Base-by-base conservation (phyloP, 2,113 vertebrate species). In the Psittacus erithacus region DNA sequence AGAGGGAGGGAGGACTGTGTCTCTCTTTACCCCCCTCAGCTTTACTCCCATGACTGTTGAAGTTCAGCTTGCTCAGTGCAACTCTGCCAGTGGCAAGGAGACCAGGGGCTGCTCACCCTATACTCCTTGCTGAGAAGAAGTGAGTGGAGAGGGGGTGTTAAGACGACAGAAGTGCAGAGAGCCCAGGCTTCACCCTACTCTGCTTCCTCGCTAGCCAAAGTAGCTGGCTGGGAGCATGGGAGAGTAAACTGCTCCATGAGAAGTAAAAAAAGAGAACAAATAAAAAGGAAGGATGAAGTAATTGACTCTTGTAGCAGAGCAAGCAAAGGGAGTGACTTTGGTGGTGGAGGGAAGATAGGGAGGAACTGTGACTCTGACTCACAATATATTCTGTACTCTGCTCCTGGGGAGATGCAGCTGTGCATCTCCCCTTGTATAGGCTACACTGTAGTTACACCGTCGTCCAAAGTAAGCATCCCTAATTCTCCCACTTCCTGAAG, bases 391-490 rank as follows among this genome's bases (percentile, higher is more conserved):
- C 81, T 59, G 41, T 47, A 44, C 65, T 82, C 70, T 2, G 91
- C 77, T 97, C 88, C 91, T 89, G 88, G 90, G 80, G 93, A 95
- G 88, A 95, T 91, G 93, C 95, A 97, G 95, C 95, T 97, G 95
- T 97, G 91, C 65, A 86, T 96, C 86, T 93, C 65, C 86, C 41
- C 77, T 79, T 16, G 1, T 79, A 89, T 20, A 89, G 77, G 77
- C 86, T 91, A 18, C 39, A 16, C 39, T 93, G 91, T 93, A 92
- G 81, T 79, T 94, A 84, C 75, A 86, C 90, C 9, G 3, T 62
- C 2, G 3, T 97, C 96, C 96, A 97, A 96, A 97, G 86, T 76
- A 96, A 97, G 95, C 92, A 96, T 96, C 88, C 90, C 91, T 95
- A 94, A 97, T 94, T 97, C 94, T 96, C 92, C 70, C 17, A 41